phyloP scores from a whole-genome alignment of 1,140 invertebrate species.

The Sitophilus oryzae region DNA sequence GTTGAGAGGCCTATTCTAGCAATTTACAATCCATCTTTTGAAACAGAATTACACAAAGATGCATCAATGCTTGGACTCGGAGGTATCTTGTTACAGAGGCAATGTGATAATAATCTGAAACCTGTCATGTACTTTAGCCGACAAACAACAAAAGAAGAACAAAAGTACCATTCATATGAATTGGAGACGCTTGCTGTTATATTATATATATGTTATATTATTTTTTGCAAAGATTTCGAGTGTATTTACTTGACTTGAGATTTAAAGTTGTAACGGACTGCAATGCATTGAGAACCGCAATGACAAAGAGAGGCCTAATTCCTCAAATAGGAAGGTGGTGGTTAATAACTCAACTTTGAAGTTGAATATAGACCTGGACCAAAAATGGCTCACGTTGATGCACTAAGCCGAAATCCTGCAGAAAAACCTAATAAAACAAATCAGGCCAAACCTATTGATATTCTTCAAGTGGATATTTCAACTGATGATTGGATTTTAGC shows the following conservation, averaged over 20 bases:
- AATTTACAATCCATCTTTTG: background rate
- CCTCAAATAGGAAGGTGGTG: slow-evolving; percentile 30
- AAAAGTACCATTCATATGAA: background rate
- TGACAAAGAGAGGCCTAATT: background rate
- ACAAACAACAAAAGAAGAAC: background rate
- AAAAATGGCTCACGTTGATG: slow-evolving; percentile 28
- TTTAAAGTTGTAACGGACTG: background rate
- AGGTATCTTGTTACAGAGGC: background rate
- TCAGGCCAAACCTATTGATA: no score
- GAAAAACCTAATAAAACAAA: no score
- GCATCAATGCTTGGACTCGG: background rate
- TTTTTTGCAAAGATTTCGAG: background rate
- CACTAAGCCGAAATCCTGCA: slow-evolving; percentile 31
- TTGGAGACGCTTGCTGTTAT: background rate
- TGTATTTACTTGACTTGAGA: background rate
- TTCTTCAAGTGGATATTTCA: no score
- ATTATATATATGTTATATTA: background rate
- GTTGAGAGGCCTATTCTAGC: slow-evolving; percentile 4
- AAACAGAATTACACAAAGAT: background rate
- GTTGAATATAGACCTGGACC: slow-evolving; percentile 31
- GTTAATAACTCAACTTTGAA: slow-evolving; percentile 31
- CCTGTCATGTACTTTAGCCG: background rate
- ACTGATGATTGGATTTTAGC: no score
- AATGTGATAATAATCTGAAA: background rate
- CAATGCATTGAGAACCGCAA: background rate